Evolutionary conservation across 2,113 vertebrate species (phyloP), one percentile per base, ranked within the genome.

Genomic region (Coryphaenoides rupestris): DNA sequence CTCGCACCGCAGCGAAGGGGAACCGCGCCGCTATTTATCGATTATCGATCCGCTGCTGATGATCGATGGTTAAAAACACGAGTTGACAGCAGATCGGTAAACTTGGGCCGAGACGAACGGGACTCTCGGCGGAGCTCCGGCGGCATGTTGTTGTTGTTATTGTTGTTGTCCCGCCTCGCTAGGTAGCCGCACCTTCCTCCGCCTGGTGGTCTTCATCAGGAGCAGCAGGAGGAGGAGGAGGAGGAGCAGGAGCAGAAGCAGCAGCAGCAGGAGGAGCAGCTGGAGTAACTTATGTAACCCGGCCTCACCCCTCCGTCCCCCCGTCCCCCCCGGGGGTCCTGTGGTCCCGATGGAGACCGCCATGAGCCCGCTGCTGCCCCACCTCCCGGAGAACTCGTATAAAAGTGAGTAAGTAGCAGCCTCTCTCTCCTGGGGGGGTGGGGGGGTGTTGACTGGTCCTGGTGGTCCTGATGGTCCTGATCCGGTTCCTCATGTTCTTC

Each of bases 351-450:
- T 85, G 82, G 82, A 85, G 26, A 50, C 74, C 0, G 33, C 15
- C 55, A 79, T 80, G 5, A 74, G 66, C 1, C 66, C 78, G 21
- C 69, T 78, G 57, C 73, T 78, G 57, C 73, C 74, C 0, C 78
- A 78, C 19, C 70, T 84, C 33, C 53, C 66, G 1, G 84, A 86
- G 24, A 82, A 79, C 78, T 69, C 82, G 4, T 89, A 86, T 40
- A 89, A 86, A 60, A 89, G 87, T 89, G 57, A 84, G 78, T 79
- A 5, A 1, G 19, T 4, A 14, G 12, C 47, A 45, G 40, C 13
- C 5, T 13, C 40, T 6, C 5, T 45, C 5, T 45, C 40, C 40
- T 45, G 40, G 40, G 5, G 40, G 13, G 40, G 40, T 6, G 5
- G 40, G 40, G 5, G 40, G 40, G 40, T 45, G 40, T 45, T 45